phyloP scores from a whole-genome alignment of 2,113 vertebrate species.

The Heptranchias perlo region DNA sequence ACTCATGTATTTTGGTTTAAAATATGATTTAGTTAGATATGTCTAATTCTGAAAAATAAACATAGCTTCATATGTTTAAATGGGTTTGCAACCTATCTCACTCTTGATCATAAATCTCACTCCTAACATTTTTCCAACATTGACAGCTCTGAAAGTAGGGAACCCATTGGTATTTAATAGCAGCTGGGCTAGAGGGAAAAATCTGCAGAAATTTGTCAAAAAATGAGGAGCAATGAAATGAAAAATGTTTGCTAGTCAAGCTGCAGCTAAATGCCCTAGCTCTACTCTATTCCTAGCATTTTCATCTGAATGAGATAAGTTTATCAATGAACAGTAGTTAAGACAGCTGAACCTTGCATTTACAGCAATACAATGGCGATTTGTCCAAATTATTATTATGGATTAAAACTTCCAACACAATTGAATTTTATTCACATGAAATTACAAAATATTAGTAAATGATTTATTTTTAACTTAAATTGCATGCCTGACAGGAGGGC shows the following conservation, averaged over 20 bases:
- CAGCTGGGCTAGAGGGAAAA: neutral
- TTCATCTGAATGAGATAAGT: neutral
- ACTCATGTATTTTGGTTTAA: neutral
- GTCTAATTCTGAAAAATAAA: neutral
- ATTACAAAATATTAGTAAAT: neutral
- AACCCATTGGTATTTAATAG: neutral
- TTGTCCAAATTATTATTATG: neutral
- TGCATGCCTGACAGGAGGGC: neutral
- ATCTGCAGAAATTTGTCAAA: constrained; percentile 9
- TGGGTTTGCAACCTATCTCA: neutral
- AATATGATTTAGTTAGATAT: neutral
- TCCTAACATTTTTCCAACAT: neutral
- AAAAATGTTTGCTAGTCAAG: neutral
- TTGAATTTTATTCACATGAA: neutral
- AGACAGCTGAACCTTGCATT: neutral
- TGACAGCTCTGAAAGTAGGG: neutral
- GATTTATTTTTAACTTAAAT: neutral
- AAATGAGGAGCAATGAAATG: neutral
- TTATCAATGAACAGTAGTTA: neutral
- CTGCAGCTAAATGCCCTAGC: neutral
- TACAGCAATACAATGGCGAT: neutral
- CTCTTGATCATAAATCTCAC: neutral
- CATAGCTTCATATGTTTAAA: neutral
- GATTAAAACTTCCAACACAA: neutral
- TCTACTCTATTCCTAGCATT: neutral